A percentile compares a stretch with the other conserved stretches of the same genome.
These are phyloP conservation scores for Temnothorax curvispinosus DNA, from an alignment of 1,140 invertebrate genomes.

Conservation along the genomic window DNA sequence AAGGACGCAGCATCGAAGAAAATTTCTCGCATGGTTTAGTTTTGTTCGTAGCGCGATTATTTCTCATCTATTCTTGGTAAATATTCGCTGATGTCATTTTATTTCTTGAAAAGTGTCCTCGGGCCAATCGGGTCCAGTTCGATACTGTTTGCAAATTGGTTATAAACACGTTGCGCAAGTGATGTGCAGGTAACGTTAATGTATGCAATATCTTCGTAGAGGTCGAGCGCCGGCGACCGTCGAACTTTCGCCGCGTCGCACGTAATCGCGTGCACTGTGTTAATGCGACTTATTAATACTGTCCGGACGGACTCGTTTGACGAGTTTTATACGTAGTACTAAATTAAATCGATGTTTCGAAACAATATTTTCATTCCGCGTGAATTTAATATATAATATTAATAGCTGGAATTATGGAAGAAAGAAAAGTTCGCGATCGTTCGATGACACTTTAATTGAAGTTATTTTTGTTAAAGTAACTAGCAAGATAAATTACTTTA, in stretches of 20 bases:
- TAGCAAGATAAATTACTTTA: neutral
- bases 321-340: constrained; percentile 21
- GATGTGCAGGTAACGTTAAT: constrained; percentile 36
- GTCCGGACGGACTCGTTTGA: constrained; percentile 4
- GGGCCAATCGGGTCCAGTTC: no score
- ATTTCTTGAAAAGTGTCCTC: neutral
- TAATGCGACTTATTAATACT: constrained; percentile 12
- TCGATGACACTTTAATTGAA: neutral
- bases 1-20: neutral
- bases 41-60: neutral
- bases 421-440: neutral
- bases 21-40: neutral
- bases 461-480: neutral
- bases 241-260: constrained; percentile 64
- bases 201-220: constrained; percentile 47
- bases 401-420: neutral
- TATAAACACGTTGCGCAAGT: constrained; percentile 43
- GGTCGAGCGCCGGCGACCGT: constrained; percentile 57
- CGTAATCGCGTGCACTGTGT: constrained; percentile 10
- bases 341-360: neutral
- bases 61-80: neutral
- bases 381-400: neutral
- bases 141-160: neutral
- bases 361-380: neutral
- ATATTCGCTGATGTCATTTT: neutral